These are phyloP conservation scores for Protomyctophum bolini DNA, from an alignment of 2,113 vertebrate species.

Conservation along the genomic window DNA sequence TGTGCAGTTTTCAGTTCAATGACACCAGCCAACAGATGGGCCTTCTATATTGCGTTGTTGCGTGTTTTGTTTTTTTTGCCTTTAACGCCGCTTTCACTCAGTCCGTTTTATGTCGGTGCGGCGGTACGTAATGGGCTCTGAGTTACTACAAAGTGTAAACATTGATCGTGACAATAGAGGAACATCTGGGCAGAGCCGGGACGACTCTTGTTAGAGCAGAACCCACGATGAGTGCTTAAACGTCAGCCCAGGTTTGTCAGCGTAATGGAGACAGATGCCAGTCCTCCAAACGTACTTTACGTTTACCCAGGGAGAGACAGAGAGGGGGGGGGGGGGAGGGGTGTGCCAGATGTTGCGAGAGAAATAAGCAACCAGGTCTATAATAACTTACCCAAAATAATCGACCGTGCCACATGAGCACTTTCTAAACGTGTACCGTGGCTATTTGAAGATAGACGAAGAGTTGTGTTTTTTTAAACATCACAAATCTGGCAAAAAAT, in stretches of 20 bases:
- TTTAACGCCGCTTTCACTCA: conserved; percentile 18
- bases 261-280: conserved; percentile 46
- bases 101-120: conserved; percentile 34
- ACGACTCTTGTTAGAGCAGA: conserved; percentile 47
- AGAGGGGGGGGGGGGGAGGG: background rate
- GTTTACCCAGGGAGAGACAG: conserved; percentile 9
- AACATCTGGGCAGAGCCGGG: conserved; percentile 58
- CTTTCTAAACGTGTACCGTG: too few species aligned
- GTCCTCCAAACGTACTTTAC: conserved; percentile 28
- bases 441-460: too few species aligned
- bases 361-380: too few species aligned
- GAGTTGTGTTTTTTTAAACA: too few species aligned
- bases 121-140: conserved; percentile 40
- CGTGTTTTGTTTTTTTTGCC: conserved; percentile 33
- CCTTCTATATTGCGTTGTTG: conserved; percentile 24
- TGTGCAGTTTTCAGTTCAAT: background rate
- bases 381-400: too few species aligned
- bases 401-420: too few species aligned
- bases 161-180: conserved; percentile 56
- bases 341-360: too few species aligned
- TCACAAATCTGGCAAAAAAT: too few species aligned
- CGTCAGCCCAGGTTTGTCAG: conserved; percentile 28
- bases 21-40: conserved; percentile 42
- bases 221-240: conserved; percentile 31
- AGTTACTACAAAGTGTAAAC: conserved; percentile 64